Conservation (phyloP, 2,797 vertebrate genomes). For the Sebastes minor region DNA sequence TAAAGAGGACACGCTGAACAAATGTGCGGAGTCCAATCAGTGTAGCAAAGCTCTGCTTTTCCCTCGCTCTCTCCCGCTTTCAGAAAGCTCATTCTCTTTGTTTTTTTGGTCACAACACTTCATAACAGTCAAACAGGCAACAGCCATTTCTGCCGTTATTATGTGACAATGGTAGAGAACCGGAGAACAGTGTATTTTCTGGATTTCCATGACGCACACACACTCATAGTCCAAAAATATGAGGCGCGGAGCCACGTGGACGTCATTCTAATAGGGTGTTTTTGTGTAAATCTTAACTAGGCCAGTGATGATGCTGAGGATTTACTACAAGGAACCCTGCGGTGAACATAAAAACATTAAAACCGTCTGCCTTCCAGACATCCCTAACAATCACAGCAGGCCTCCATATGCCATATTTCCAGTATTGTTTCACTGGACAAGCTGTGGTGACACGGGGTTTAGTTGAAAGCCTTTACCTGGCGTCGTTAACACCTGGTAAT, state of each 20-base stretch:
- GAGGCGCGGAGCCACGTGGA: not conserved
- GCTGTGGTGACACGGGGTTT: not conserved
- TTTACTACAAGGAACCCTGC: constrained; percentile 56
- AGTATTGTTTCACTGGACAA: not conserved
- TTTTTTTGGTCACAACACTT: constrained; percentile 23
- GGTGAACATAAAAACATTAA: constrained; percentile 58
- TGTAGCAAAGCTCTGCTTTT: constrained; percentile 4
- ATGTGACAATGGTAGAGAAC: constrained; percentile 37
- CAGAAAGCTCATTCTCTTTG: constrained; percentile 1
- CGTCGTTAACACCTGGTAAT: constrained; percentile 24
- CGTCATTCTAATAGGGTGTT: constrained; percentile 18
- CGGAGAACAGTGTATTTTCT: constrained; percentile 26
- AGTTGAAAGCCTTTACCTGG: not conserved
- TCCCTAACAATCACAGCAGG: constrained; percentile 46
- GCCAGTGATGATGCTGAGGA: constrained; percentile 47
- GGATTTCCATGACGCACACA: constrained; percentile 27
- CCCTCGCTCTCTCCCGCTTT: not conserved
- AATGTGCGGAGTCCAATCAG: constrained; percentile 31
- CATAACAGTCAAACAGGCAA: constrained; percentile 24
- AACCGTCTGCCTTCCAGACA: constrained; percentile 51
- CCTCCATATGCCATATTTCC: constrained; percentile 19
- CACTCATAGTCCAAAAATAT: not conserved
- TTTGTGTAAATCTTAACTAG: constrained; percentile 50
- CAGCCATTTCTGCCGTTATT: constrained; percentile 48
- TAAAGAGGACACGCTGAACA: constrained; percentile 43